Percentiles rank a stretch among this genome's conserved stretches.
Conservation (phyloP, 2,113 vertebrate species). For the Amphiprion percula region DNA sequence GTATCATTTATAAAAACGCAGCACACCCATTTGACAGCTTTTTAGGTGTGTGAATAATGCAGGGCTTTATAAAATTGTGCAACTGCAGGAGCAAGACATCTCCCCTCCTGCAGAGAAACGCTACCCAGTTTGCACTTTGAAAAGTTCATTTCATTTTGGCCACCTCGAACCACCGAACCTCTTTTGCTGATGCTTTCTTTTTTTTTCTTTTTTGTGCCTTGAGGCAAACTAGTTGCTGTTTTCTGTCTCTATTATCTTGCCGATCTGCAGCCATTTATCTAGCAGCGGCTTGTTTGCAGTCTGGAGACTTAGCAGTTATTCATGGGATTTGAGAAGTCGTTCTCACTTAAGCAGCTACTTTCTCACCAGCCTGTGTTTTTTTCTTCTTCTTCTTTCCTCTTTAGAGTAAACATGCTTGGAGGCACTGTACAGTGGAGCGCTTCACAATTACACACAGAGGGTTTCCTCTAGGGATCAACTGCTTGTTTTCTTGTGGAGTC, state of each 20-base stretch:
- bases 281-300: constrained; percentile 50
- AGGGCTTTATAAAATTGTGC: constrained; percentile 47
- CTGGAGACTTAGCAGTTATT: constrained; percentile 67
- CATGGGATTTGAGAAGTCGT: constrained; percentile 67
- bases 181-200: constrained; percentile 47
- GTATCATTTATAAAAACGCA: constrained; percentile 71
- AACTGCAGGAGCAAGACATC: constrained; percentile 14
- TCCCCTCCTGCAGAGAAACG: not conserved
- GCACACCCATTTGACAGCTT: constrained; percentile 43
- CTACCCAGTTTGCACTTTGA: constrained; percentile 5
- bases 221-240: constrained; percentile 46
- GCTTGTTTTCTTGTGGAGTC: constrained; percentile 51
- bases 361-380: constrained; percentile 36
- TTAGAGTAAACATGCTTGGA: constrained; percentile 68
- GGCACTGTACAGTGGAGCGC: constrained; percentile 51
- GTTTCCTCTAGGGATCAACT: constrained; percentile 22
- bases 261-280: constrained; percentile 63
- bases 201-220: not conserved
- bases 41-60: constrained; percentile 70
- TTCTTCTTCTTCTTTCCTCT: not conserved
- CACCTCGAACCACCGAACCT: not conserved
- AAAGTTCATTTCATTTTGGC: constrained; percentile 57
- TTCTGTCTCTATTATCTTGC: constrained; percentile 56
- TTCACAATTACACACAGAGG: constrained; percentile 53
- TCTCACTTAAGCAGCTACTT: constrained; percentile 71